phyloP scores from a whole-genome alignment of 2,888 invertebrate genomes.

The Rhingia campestris region DNA sequence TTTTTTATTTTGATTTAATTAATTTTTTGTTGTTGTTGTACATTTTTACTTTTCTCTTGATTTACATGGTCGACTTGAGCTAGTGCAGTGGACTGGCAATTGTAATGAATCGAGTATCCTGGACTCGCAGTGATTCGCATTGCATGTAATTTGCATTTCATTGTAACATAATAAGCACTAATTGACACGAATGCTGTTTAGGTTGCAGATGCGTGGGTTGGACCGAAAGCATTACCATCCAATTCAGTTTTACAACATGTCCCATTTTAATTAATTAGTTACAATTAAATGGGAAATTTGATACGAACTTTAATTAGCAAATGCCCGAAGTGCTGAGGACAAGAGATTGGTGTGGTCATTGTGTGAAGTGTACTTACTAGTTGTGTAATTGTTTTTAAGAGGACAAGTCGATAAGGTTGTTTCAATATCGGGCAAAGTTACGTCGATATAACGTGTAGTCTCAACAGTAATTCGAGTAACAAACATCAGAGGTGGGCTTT shows the following conservation, averaged over 20 bases:
- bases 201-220: neutral
- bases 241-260: constrained; percentile 1
- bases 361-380: no score
- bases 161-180: constrained; percentile 60
- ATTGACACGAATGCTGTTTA: constrained; percentile 41
- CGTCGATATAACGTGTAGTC: no score
- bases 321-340: neutral
- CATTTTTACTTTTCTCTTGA: constrained; percentile 31
- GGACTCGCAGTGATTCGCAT: constrained; percentile 38
- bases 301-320: constrained; percentile 24
- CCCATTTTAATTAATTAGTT: constrained; percentile 47
- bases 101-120: constrained; percentile 39
- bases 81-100: constrained; percentile 15
- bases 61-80: constrained; percentile 35
- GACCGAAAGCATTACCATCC: neutral
- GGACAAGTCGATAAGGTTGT: no score
- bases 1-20: constrained; percentile 18
- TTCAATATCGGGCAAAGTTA: no score
- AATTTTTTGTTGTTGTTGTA: no score
- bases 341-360: constrained; percentile 11
- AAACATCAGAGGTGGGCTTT: no score
- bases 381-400: no score
- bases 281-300: constrained; percentile 34
- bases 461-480: no score
- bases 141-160: constrained; percentile 58